These are phyloP conservation scores for Ectropis grisescens DNA, from an alignment of 1,140 invertebrate species.

Conservation along the genomic window DNA sequence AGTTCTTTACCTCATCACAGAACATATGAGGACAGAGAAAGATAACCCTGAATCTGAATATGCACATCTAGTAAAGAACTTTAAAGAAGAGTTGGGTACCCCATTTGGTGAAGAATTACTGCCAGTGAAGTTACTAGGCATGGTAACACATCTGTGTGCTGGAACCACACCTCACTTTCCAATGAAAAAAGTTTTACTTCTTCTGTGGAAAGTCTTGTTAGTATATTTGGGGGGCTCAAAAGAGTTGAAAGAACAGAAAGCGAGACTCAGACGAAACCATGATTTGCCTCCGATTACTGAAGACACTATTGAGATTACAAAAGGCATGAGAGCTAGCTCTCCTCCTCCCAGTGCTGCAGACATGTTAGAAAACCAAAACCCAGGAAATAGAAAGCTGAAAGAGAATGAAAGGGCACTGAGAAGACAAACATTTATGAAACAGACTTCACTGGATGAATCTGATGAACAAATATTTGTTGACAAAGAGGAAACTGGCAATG, in stretches of 20 bases:
- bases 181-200: constrained; percentile 96
- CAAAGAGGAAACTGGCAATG: constrained; percentile 71
- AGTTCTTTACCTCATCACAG: constrained; percentile 94
- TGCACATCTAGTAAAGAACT: constrained; percentile 78
- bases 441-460: constrained; percentile 91
- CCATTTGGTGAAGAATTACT: constrained; percentile 85
- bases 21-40: constrained; percentile 85
- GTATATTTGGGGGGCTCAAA: constrained; percentile 91
- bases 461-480: constrained; percentile 81
- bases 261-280: constrained; percentile 78
- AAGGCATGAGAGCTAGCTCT: constrained; percentile 93
- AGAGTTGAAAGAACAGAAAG: constrained; percentile 82
- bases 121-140: constrained; percentile 89
- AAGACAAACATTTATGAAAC: constrained; percentile 87
- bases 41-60: constrained; percentile 76
- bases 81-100: constrained; percentile 85
- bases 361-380: constrained; percentile 90
- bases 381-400: constrained; percentile 73
- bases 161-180: constrained; percentile 96
- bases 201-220: constrained; percentile 96
- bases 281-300: constrained; percentile 84
- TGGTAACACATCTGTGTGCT: constrained; percentile 96
- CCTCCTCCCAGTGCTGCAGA: constrained; percentile 94
- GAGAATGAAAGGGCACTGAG: constrained; percentile 65
- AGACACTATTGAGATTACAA: constrained; percentile 94